These are phyloP conservation scores for Mythimna vitellina DNA, from an alignment of 2,888 invertebrate species.

Conservation along the genomic window DNA sequence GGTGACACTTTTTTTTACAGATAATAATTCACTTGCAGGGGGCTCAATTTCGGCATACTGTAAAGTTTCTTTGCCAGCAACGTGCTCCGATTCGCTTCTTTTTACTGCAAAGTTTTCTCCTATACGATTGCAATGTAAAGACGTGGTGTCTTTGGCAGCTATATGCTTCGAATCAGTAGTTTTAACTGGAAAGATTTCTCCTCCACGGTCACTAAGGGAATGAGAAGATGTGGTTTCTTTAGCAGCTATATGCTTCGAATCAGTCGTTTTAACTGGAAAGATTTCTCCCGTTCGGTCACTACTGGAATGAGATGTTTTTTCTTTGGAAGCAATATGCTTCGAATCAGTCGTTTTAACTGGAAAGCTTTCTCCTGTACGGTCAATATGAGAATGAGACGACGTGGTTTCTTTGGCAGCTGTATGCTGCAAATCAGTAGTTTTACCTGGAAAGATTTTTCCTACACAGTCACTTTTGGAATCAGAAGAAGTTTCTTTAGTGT, in stretches of 20 bases:
- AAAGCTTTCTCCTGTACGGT: background rate
- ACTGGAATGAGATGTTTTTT: background rate
- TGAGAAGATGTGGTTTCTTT: background rate
- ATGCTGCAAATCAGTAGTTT: background rate
- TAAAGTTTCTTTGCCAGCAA: background rate
- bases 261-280: background rate
- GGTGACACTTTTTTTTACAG: conserved; percentile 1
- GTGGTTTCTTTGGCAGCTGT: background rate
- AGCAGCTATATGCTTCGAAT: background rate
- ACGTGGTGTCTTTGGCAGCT: background rate
- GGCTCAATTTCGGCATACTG: background rate
- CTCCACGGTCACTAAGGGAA: background rate
- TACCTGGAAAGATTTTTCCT: background rate
- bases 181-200: background rate
- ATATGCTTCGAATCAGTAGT: background rate
- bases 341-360: background rate
- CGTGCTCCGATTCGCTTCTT: background rate
- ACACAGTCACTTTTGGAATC: background rate
- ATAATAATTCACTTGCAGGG: background rate
- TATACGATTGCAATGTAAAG: too few species aligned
- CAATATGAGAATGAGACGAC: background rate
- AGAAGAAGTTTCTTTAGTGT: background rate
- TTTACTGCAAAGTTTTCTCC: background rate
- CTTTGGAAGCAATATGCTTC: background rate
- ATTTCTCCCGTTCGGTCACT: background rate